Base-by-base conservation (phyloP, 2,888 invertebrate species). In the Criorhina ranunculi region DNA sequence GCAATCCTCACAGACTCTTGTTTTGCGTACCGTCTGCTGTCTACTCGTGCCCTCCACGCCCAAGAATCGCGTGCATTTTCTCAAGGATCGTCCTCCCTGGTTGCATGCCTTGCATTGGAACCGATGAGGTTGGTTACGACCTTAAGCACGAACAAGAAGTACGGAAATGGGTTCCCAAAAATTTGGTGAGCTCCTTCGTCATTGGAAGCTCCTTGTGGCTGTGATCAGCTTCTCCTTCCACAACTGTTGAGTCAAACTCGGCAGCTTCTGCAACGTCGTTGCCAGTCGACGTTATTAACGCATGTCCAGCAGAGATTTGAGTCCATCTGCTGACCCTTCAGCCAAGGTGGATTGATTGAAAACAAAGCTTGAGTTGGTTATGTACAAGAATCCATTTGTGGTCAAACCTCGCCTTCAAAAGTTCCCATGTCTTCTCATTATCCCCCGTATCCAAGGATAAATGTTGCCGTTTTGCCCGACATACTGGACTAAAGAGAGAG, bases 41-140 rank as follows among this genome's bases (percentile, higher is more conserved):
- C 53, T 53, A 31, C n/a, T 7, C 29, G 29, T 53, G 12, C 33
- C 15, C 6, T 53, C 53, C 53, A 53, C 15, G 31, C 31, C 33
- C 15, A 7, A 17, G 15, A 53, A 53, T 35, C 33, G n/a, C 15
- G 12, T n/a, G 15, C 35, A 53, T n/a, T 24, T 51, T 31, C 31
- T 11, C 12, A 51, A 51, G n/a, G 51, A 31, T n/a, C 29, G 51
- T 31, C 4, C 5, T 4, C n/a, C 51, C 12, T 51, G 24, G 5
- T 51, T 11, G 1, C 31, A 51, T 24, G 24, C 51, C 12, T 51
- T 51, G n/a, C 49, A 49, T 5, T 7, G 11, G 24, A 49, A 49
- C 3, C 24, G 19, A 1, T n/a, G 29, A 1, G 29, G n/a, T 3
- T 29, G 29, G 11, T 29, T 51, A 4, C 29, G 19, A n/a, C n/a